Percentiles rank a stretch among this genome's conserved stretches.
Evolutionary conservation across 2,113 vertebrate genomes (phyloP).

Genomic region (Oriolus oriolus): DNA sequence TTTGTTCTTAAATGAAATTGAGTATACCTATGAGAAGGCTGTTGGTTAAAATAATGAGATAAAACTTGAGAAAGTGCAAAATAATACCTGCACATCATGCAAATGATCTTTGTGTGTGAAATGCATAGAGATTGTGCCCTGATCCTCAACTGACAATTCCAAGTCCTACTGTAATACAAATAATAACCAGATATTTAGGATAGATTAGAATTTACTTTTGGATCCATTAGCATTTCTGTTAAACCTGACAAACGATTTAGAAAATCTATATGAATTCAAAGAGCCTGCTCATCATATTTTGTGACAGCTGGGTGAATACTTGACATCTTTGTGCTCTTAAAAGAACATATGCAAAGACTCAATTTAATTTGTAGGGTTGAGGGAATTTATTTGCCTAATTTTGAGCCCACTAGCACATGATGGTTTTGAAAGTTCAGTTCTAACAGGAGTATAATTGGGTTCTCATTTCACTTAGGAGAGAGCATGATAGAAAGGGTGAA

Average conservation of each 20-base stretch:
- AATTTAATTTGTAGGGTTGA: constrained; percentile 61
- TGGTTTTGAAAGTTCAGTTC: constrained; percentile 56
- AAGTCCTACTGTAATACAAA: constrained; percentile 18
- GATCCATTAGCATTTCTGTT: constrained; percentile 57
- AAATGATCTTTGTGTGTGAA: not conserved
- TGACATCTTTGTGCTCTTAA: constrained; percentile 61
- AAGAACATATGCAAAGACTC: constrained; percentile 56
- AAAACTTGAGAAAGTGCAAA: not conserved
- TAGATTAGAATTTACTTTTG: constrained; percentile 48
- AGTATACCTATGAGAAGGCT: not conserved
- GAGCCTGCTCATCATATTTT: constrained; percentile 57
- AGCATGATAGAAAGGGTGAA: constrained; percentile 10
- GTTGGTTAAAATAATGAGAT: constrained; percentile 8
- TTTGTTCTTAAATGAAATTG: not conserved
- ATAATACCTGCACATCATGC: not conserved
- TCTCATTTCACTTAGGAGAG: constrained; percentile 48
- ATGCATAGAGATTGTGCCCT: not conserved
- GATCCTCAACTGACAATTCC: not conserved
- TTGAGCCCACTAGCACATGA: constrained; percentile 48
- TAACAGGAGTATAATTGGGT: constrained; percentile 59
- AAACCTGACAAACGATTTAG: constrained; percentile 37
- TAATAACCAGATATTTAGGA: constrained; percentile 36
- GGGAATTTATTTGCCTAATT: constrained; percentile 64
- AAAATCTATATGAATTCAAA: constrained; percentile 49
- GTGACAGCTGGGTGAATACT: constrained; percentile 55